A percentile compares a stretch with the other conserved stretches of the same genome.
phyloP scores from a whole-genome alignment of 2,888 invertebrate genomes.

The Flexamia atlantica region DNA sequence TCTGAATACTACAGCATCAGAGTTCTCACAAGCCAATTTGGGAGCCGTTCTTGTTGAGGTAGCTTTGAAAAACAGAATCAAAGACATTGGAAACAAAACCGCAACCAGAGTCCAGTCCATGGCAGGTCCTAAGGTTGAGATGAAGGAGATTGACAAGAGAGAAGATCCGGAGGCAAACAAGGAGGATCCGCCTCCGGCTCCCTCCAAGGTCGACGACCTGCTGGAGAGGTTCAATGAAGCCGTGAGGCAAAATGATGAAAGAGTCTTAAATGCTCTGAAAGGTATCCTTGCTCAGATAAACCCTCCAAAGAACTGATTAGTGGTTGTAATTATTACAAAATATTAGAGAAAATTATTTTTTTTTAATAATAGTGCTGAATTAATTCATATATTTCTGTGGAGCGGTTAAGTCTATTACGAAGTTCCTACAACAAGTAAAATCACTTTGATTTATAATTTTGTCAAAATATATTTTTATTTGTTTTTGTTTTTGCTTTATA shows the following conservation, averaged over 20 bases:
- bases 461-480: too few relatives aligned
- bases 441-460: too few relatives aligned
- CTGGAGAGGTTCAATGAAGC: conserved; percentile 44
- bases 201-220: conserved; percentile 1
- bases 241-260: conserved; percentile 36
- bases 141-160: conserved; percentile 10
- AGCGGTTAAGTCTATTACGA: too few relatives aligned
- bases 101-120: conserved; percentile 15
- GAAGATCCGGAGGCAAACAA: not conserved
- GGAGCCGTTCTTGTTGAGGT: conserved; percentile 46
- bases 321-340: not conserved
- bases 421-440: too few relatives aligned
- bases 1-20: conserved; percentile 35
- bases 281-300: conserved; percentile 26
- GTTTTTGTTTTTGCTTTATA: too few relatives aligned
- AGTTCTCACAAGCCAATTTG: conserved; percentile 45
- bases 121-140: conserved; percentile 10
- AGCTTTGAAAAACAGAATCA: conserved; percentile 46
- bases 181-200: not conserved
- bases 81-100: conserved; percentile 52
- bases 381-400: too few relatives aligned
- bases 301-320: conserved; percentile 25
- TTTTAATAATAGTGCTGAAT: too few relatives aligned
- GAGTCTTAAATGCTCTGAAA: conserved; percentile 8
- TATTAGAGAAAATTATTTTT: too few relatives aligned